Evolutionary conservation across 64 coral and sea anemone species (phyloP).

Genomic region (Stichodactyla helianthus): DNA sequence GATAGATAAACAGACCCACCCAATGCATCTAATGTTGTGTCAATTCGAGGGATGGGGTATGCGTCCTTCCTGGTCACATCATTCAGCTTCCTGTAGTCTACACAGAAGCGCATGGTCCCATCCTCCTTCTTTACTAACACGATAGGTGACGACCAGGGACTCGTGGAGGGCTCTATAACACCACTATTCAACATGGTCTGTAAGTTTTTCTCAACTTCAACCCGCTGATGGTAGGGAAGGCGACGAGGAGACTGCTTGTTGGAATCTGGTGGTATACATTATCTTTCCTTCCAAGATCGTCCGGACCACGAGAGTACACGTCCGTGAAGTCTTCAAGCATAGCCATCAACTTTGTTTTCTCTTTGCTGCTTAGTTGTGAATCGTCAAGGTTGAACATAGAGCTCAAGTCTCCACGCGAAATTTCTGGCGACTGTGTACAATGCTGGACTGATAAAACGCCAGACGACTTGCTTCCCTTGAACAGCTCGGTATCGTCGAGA

Average conservation of each 20-base stretch:
- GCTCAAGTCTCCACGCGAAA: too few species aligned
- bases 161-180: neutral
- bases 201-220: neutral
- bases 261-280: conserved; percentile 24
- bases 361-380: too few species aligned
- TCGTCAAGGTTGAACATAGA: too few species aligned
- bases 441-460: too few species aligned
- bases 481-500: too few species aligned
- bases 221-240: neutral
- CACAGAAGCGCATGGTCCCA: neutral
- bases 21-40: conserved; percentile 1
- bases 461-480: too few species aligned
- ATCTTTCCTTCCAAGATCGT: conserved; percentile 5
- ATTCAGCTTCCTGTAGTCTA: conserved; percentile 20
- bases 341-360: neutral
- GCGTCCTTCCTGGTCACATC: conserved; percentile 3
- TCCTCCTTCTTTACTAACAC: conserved; percentile 12
- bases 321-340: conserved; percentile 16
- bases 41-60: conserved; percentile 5
- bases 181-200: conserved; percentile 10
- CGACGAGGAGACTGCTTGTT: conserved; percentile 14
- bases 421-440: too few species aligned
- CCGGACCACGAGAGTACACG: neutral
- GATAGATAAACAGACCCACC: neutral
- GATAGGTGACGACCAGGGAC: conserved; percentile 21